These are phyloP conservation scores for Ametastegia equiseti DNA, from an alignment of 2,888 invertebrate species.

Conservation along the genomic window DNA sequence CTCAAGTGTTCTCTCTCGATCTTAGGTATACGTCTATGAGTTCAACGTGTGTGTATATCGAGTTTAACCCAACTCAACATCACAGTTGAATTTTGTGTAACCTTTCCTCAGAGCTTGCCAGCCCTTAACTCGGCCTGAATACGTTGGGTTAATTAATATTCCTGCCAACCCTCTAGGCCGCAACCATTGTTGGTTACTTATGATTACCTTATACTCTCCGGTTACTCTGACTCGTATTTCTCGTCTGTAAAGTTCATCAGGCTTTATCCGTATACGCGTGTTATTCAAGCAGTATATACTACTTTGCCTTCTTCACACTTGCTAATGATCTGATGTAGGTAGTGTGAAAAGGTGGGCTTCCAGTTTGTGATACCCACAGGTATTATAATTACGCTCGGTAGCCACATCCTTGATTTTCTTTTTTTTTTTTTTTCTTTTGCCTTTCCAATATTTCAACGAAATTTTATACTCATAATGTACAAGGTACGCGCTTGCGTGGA, in stretches of 20 bases:
- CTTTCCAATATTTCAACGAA: background rate
- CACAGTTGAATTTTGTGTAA: constrained; percentile 20
- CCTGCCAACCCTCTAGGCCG: background rate
- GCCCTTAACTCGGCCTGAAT: constrained; percentile 1
- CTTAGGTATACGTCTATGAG: background rate
- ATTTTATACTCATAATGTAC: background rate
- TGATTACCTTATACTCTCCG: constrained; percentile 12
- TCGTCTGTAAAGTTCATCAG: constrained; percentile 28
- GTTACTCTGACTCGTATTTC: constrained; percentile 11
- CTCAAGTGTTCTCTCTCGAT: background rate
- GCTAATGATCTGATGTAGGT: background rate
- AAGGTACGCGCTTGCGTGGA: background rate
- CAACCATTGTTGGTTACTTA: constrained; percentile 36
- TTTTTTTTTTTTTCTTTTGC: too few species aligned
- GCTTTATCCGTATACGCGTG: background rate
- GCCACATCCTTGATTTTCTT: background rate
- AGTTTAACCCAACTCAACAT: background rate
- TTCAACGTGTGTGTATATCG: background rate
- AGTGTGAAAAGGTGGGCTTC: background rate
- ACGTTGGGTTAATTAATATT: constrained; percentile 42
- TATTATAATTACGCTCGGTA: background rate
- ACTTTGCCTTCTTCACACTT: background rate
- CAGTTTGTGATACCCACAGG: background rate
- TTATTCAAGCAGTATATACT: constrained; percentile 2
- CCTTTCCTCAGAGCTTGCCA: constrained; percentile 4